These are phyloP conservation scores for Bos taurus DNA, from an alignment of 2,113 vertebrate genomes.

Conservation along the genomic window ARS-UCD2.0 NC_037338.1:71370501-71371000, in stretches of 20 bases:
- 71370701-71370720: background rate
- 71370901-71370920: background rate
- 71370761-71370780: background rate
- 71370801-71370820: background rate
- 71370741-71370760: too few relatives aligned
- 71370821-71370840: background rate
- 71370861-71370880: background rate
- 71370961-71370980: background rate
- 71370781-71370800: background rate
- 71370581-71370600: background rate
- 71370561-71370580: background rate
- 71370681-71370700: constrained; percentile 26
- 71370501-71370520: background rate
- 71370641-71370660: background rate
- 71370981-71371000: background rate
- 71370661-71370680: background rate
- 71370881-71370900: background rate
- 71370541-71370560: background rate
- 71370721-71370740: background rate
- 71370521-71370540: background rate
- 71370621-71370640: background rate
- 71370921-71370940: background rate
- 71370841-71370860: background rate
- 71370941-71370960: background rate
- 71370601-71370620: background rate